Percentiles rank a stretch among this genome's conserved stretches.
Conservation (phyloP, 2,888 invertebrate genomes). For the Chirona hameri region DNA sequence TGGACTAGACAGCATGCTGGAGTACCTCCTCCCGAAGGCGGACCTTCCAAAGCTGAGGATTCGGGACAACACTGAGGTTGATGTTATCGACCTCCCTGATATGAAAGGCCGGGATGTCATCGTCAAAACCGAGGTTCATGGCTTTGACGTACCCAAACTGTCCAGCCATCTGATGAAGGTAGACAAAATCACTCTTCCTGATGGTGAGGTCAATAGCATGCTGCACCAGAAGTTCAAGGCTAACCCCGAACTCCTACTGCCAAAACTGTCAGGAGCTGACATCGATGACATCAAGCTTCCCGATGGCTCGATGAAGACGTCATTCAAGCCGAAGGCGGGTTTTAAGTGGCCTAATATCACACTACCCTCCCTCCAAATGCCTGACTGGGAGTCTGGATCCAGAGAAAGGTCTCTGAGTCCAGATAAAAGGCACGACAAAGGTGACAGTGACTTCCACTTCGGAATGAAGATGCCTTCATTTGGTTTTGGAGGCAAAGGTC, state of each 20-base stretch:
- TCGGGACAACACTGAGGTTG: not conserved
- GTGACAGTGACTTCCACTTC: not conserved
- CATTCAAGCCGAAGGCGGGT: conserved; percentile 1
- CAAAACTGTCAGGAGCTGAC: conserved; percentile 1
- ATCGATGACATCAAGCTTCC: not conserved
- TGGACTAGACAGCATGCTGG: not conserved
- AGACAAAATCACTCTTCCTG: not conserved
- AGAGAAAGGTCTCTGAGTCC: not conserved
- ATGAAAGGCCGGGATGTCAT: not conserved
- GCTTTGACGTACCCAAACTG: not conserved
- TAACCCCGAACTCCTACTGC: not conserved
- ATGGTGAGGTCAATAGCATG: not conserved
- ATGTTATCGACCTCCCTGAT: not conserved
- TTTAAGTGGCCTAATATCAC: not conserved
- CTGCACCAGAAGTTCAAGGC: not conserved
- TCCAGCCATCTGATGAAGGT: not conserved
- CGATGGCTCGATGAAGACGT: not conserved
- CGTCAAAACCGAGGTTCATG: not conserved
- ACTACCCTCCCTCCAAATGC: not conserved
- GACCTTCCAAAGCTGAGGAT: not conserved
- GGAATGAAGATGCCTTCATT: conserved; percentile 1
- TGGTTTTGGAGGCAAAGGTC: not conserved
- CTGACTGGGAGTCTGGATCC: conserved; percentile 4
- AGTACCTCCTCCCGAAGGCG: not conserved
- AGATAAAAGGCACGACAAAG: not conserved